Evolutionary conservation across 2,797 vertebrate species (phyloP).

Genomic region (Peromyscus aztecus): DNA sequence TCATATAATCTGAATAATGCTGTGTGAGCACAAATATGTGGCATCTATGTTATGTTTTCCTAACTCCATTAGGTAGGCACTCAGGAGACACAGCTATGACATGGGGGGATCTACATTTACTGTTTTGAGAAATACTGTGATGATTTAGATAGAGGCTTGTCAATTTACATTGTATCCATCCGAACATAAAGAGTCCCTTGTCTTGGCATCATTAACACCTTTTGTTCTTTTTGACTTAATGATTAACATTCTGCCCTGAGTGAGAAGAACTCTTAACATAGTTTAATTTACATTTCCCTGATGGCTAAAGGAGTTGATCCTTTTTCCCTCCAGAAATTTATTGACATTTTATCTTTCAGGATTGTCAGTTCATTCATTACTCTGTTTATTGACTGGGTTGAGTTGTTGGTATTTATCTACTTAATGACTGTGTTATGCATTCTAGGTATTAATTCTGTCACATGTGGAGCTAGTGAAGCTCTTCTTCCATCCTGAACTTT

Average conservation of each 20-base stretch:
- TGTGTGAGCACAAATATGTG: not conserved
- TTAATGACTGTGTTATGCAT: not conserved
- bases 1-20: not conserved
- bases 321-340: not conserved
- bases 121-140: not conserved
- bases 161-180: not conserved
- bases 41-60: not conserved
- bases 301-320: no score
- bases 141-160: not conserved
- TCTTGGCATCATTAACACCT: not conserved
- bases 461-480: not conserved
- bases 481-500: not conserved
- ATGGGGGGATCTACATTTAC: not conserved
- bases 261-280: not conserved
- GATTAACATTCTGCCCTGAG: not conserved
- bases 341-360: not conserved
- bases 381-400: not conserved
- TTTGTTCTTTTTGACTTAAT: not conserved
- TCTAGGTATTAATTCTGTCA: not conserved
- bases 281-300: not conserved
- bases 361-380: not conserved
- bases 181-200: not conserved
- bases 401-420: not conserved
- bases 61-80: not conserved
- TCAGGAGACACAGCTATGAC: not conserved